phyloP scores from a whole-genome alignment of 2,888 invertebrate species.

The Drosophila buzzatii region DNA sequence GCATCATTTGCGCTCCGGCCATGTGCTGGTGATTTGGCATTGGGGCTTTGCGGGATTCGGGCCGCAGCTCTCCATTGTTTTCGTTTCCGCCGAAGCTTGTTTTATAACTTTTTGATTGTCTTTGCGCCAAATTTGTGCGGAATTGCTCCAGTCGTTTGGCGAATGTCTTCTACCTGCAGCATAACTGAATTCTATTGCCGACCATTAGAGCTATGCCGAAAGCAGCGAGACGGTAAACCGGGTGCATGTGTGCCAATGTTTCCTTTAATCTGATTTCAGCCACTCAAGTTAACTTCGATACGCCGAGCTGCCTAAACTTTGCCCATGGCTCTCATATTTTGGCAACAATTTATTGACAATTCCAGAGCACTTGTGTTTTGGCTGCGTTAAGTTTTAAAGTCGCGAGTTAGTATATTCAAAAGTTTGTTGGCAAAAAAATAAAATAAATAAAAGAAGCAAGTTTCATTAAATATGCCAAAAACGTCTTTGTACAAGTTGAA shows the following conservation, averaged over 20 bases:
- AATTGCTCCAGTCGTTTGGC: slow-evolving; percentile 62
- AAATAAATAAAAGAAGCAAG: slow-evolving; percentile 15
- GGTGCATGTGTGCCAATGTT: slow-evolving; percentile 61
- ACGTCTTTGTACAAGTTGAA: slow-evolving; percentile 54
- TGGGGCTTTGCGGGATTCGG: slow-evolving; percentile 42
- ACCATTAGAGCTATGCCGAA: slow-evolving; percentile 27
- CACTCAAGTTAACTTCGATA: slow-evolving; percentile 69
- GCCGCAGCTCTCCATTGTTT: slow-evolving; percentile 53
- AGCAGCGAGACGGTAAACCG: neutral
- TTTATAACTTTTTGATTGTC: slow-evolving; percentile 83
- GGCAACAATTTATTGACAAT: slow-evolving; percentile 66
- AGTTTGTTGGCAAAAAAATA: slow-evolving; percentile 33
- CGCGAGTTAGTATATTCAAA: slow-evolving; percentile 57
- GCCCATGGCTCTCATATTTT: slow-evolving; percentile 56
- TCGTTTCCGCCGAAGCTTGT: slow-evolving; percentile 67
- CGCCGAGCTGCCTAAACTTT: slow-evolving; percentile 58
- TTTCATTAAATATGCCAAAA: slow-evolving; percentile 69
- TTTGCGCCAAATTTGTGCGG: slow-evolving; percentile 78
- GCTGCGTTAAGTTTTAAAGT: slow-evolving; percentile 47
- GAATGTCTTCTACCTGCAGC: slow-evolving; percentile 52
- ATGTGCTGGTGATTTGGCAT: slow-evolving; percentile 46
- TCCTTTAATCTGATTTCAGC: slow-evolving; percentile 74
- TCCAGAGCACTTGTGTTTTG: slow-evolving; percentile 31
- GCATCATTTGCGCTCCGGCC: slow-evolving; percentile 48
- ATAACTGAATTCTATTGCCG: slow-evolving; percentile 45